These are phyloP conservation scores for Serilophus lunatus DNA, from an alignment of 2,113 vertebrate species.

Conservation along the genomic window DNA sequence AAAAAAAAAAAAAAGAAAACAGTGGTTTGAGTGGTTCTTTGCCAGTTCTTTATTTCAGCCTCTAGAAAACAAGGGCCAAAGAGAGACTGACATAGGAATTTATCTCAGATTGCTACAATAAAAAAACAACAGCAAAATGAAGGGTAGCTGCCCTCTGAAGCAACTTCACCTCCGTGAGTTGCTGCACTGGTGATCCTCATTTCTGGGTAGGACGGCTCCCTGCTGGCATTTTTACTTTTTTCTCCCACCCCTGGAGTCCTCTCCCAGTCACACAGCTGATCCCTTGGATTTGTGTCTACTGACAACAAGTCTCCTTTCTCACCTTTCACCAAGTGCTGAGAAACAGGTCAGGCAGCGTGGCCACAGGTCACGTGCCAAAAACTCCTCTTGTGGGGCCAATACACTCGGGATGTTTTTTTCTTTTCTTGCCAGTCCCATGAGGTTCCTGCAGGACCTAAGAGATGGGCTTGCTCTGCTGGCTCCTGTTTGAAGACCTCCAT, in stretches of 20 bases:
- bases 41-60: background rate
- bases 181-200: rapidly evolving
- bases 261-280: background rate
- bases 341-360: background rate
- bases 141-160: background rate
- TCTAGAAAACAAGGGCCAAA: background rate
- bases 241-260: background rate
- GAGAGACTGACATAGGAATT: background rate
- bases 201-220: background rate
- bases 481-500: background rate
- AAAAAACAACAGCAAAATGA: background rate
- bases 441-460: background rate
- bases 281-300: background rate
- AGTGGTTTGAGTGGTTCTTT: background rate
- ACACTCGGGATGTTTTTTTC: rapidly evolving
- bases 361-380: background rate
- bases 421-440: background rate
- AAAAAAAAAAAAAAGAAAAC: background rate
- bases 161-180: background rate
- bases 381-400: background rate
- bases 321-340: background rate
- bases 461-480: background rate
- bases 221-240: background rate
- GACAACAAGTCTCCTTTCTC: background rate
- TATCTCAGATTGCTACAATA: background rate